Base-by-base conservation (phyloP, 2,797 vertebrate genomes). In the Anomalospiza imberbis region DNA sequence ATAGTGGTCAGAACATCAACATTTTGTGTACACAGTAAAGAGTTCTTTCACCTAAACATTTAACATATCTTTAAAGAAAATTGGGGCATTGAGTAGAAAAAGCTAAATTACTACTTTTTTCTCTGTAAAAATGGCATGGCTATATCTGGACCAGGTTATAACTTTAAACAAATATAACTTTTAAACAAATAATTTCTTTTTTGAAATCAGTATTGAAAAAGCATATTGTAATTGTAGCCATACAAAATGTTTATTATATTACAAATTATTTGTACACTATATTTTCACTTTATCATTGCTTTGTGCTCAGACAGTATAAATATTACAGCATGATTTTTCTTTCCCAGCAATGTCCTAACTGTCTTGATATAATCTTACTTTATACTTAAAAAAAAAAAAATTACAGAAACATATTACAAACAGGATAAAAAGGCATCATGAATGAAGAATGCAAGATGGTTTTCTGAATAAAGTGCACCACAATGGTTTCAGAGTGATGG, bases 181-280 rank as follows among this genome's bases (percentile, higher is more conserved):
- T n/a, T n/a, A n/a, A n/a, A 80, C 34, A 53, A 63, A 40, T 44
- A 42, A 6, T 70, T 58, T 34, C 70, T 80, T 83, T 81, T 93
- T 94, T 87, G 71, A 96, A 95, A 94, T 61, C 65, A 95, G 73
- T 66, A 92, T 53, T 95, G 95, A 96, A 96, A 97, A 97, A 91
- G 91, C 93, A 44, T 85, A 81, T 85, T 79, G 65, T 58, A 95
- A 94, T 82, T 85, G 94, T 94, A 93, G 91, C 88, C 63, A 86
- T 97, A 96, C 76, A 97, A 97, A 97, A 93, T 76, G 93, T 97
- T 97, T 97, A 98, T 97, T 97, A 97, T 94, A 93, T 94, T 95
- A 96, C 96, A 97, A 96, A 96, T 89, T 77, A 87, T 95, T 95
- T 93, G 67, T 96, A 96, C 95, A 97, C 78, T 93, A 38, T 94